phyloP scores from a whole-genome alignment of 37 sponge, comb jelly and placozoan genomes.

The Beroe ovata region DNA sequence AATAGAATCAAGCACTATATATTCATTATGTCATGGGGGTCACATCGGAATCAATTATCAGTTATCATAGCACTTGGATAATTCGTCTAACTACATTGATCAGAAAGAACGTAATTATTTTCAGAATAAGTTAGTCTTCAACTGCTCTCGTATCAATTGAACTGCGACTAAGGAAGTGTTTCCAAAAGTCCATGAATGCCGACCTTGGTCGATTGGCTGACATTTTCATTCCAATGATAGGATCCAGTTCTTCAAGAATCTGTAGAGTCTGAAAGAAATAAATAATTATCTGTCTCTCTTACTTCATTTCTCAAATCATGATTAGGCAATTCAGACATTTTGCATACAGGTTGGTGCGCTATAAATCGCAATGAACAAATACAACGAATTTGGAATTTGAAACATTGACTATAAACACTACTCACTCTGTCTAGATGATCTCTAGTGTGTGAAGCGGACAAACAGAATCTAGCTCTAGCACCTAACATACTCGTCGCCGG shows the following conservation, averaged over 20 bases:
- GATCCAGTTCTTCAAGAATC: conserved; percentile 56
- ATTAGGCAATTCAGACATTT: background rate
- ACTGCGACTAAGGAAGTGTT: conserved; percentile 17
- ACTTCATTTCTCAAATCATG: background rate
- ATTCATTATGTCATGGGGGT: too few species aligned
- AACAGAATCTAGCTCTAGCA: conserved; percentile 80
- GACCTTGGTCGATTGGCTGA: conserved; percentile 9
- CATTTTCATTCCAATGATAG: conserved; percentile 41
- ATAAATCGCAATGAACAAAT: background rate
- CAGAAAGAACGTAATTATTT: too few species aligned
- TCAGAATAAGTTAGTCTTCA: too few species aligned
- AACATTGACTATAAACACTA: too few species aligned
- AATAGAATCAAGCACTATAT: too few species aligned
- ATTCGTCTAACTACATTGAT: too few species aligned
- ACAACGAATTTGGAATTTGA: too few species aligned
- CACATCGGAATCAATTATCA: too few species aligned
- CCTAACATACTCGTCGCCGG: conserved; percentile 90
- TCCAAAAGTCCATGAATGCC: conserved; percentile 49
- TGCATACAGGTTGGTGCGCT: background rate
- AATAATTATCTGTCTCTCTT: background rate
- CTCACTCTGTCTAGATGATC: conserved; percentile 89
- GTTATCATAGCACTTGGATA: too few species aligned
- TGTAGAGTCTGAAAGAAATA: conserved; percentile 7
- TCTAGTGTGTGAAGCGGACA: conserved; percentile 86
- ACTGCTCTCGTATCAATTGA: conserved; percentile 8